Evolutionary conservation across 1,140 invertebrate genomes (phyloP), one percentile per base, ranked within the genome.

Genomic region (Ooceraea biroi): DNA sequence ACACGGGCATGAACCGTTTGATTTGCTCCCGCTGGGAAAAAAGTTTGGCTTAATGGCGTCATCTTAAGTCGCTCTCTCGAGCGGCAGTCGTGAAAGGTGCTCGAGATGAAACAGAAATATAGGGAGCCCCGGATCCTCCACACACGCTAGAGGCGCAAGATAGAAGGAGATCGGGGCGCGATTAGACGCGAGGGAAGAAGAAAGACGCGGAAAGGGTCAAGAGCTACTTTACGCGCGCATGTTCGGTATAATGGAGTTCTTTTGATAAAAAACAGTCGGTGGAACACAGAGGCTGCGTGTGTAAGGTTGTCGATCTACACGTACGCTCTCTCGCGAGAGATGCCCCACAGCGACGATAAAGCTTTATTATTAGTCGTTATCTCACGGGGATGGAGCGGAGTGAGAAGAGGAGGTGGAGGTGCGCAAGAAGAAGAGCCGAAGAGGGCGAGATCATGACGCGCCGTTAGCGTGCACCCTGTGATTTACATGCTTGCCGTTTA

Each of bases 191-290:
- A 27, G 68, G 11, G 60, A 44, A 57, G 22, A 60, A 19, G 36
- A 27, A 44, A 61, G 65, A 69, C 19, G 48, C 3, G 50, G 44
- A 46, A 83, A 85, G 76, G 84, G 80, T 76, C 82, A 69, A 85
- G 69, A 84, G 85, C 85, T 86, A 86, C 85, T 86, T 86, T 86
- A 65, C 63, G 48, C 82, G 68, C 52, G 82, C 72, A 78, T 65
- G 85, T 84, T 77, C 85, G 50, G 72, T 68, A 72, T 84, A 86
- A 84, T 86, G 72, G 85, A 55, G 63, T 78, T 65, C 85, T 85
- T 84, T 86, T 86, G 82, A 84, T 61, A 77, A 68, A 83, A 84
- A 86, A 82, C 82, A 78, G 84, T 83, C 68, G 77, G 66, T 82
- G 83, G 58, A 82, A 7, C n/a, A 82, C 65, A 71, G 83, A 82